Evolutionary conservation across 1,140 invertebrate species (phyloP).

Genomic region (Diabrotica undecimpunctata): DNA sequence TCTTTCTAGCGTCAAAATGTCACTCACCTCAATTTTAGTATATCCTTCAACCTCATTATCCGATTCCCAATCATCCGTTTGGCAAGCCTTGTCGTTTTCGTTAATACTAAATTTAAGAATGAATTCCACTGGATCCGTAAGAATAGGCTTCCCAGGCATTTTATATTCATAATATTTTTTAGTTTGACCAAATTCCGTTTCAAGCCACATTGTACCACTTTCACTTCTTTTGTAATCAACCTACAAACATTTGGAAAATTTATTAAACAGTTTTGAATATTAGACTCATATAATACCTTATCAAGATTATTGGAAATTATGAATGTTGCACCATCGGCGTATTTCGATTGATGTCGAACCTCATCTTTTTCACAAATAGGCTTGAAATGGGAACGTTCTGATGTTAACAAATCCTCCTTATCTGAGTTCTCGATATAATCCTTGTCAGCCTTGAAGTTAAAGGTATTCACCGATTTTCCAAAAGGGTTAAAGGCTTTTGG

Average conservation of each 20-base stretch:
- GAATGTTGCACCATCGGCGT: slow-evolving; percentile 66
- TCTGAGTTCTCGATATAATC: slow-evolving; percentile 33
- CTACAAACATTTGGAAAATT: neutral
- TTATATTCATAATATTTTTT: slow-evolving; percentile 55
- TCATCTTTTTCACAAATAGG: slow-evolving; percentile 65
- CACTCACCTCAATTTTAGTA: neutral
- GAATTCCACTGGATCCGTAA: slow-evolving; percentile 36
- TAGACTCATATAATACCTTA: slow-evolving; percentile 43
- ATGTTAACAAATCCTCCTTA: slow-evolving; percentile 65
- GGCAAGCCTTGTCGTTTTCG: slow-evolving; percentile 52
- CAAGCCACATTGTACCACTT: slow-evolving; percentile 50
- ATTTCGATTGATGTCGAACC: slow-evolving; percentile 43
- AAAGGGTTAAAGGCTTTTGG: slow-evolving; percentile 24
- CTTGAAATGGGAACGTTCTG: slow-evolving; percentile 69
- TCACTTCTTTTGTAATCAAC: slow-evolving; percentile 52
- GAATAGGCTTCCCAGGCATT: slow-evolving; percentile 42
- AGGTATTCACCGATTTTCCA: slow-evolving; percentile 14
- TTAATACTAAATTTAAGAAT: slow-evolving; percentile 51
- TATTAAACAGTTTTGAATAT: too few species aligned
- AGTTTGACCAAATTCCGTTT: slow-evolving; percentile 36
- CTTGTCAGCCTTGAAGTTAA: neutral
- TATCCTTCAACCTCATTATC: neutral
- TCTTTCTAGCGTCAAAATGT: too few species aligned
- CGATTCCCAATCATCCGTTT: slow-evolving; percentile 47
- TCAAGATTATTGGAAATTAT: slow-evolving; percentile 63